Conservation (phyloP, 2,797 vertebrate species). For the Malacoraja senta region DNA sequence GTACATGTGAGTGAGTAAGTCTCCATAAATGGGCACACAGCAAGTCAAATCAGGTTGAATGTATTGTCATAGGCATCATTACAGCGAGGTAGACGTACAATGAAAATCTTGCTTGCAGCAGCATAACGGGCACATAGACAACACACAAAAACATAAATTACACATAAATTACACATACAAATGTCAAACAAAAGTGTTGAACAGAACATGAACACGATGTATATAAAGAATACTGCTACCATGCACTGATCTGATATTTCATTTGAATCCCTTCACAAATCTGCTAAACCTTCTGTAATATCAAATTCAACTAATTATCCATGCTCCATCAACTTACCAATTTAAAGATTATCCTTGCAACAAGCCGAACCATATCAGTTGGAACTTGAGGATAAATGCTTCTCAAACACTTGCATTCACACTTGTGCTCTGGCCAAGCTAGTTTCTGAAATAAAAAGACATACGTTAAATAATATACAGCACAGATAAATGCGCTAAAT, state of each 20-base stretch:
- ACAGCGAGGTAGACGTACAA: no score
- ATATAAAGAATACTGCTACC: neutral
- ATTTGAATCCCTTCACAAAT: conserved; percentile 7
- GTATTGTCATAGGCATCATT: no score
- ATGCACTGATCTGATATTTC: neutral
- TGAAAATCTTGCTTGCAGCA: no score
- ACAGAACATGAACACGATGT: no score
- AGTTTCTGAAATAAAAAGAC: conserved; percentile 61
- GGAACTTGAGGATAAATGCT: conserved; percentile 69
- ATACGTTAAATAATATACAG: neutral
- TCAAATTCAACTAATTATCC: neutral
- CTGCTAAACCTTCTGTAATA: neutral
- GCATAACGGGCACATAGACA: no score
- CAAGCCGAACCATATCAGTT: conserved; percentile 81
- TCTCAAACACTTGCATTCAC: conserved; percentile 77
- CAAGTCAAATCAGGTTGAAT: no score
- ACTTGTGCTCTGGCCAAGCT: conserved; percentile 79
- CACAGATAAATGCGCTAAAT: neutral
- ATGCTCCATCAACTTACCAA: conserved; percentile 60
- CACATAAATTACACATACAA: no score
- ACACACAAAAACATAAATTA: no score
- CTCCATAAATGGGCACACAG: no score
- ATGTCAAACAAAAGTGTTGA: neutral
- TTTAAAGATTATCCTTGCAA: conserved; percentile 75
- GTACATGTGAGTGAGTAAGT: no score